Percentiles rank a stretch among this genome's conserved stretches.
phyloP scores from a whole-genome alignment of 2,888 invertebrate species.

The Dichetophora obliterata region DNA sequence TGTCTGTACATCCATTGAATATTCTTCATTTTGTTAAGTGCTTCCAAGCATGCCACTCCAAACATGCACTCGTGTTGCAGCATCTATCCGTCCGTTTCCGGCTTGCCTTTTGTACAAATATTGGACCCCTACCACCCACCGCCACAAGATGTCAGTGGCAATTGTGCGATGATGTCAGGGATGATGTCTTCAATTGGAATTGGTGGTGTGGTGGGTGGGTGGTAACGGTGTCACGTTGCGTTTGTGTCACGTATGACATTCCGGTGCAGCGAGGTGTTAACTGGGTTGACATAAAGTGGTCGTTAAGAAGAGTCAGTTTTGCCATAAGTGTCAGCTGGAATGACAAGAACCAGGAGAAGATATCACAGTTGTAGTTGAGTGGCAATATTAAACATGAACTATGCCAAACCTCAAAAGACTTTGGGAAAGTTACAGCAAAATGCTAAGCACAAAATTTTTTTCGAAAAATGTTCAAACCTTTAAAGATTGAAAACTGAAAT shows the following conservation, averaged over 20 bases:
- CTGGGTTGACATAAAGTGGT: conserved; percentile 3
- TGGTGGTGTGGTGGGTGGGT: not conserved
- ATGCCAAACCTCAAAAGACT: not conserved
- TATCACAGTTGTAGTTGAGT: not conserved
- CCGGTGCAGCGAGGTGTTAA: conserved; percentile 9
- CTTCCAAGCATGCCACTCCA: not conserved
- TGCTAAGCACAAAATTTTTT: not conserved
- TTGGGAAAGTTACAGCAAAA: not conserved
- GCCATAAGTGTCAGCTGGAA: not conserved
- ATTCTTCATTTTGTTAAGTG: conserved; percentile 15
- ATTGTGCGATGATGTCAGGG: not conserved
- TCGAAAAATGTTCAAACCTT: not conserved
- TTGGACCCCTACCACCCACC: too few relatives aligned
- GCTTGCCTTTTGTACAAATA: not conserved
- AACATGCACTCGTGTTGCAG: conserved; percentile 13
- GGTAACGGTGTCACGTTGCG: not conserved
- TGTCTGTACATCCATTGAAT: not conserved
- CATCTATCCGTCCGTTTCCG: conserved; percentile 18
- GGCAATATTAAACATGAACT: not conserved
- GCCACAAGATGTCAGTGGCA: conserved; percentile 2
- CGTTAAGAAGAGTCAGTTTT: not conserved
- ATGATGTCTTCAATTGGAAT: not conserved
- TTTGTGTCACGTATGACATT: not conserved
- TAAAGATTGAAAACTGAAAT: not conserved
- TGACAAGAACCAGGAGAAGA: not conserved